Percentiles rank a stretch among this genome's conserved stretches.
phyloP scores from a whole-genome alignment of 2,797 vertebrate genomes.

The Oreochromis mossambicus region DNA sequence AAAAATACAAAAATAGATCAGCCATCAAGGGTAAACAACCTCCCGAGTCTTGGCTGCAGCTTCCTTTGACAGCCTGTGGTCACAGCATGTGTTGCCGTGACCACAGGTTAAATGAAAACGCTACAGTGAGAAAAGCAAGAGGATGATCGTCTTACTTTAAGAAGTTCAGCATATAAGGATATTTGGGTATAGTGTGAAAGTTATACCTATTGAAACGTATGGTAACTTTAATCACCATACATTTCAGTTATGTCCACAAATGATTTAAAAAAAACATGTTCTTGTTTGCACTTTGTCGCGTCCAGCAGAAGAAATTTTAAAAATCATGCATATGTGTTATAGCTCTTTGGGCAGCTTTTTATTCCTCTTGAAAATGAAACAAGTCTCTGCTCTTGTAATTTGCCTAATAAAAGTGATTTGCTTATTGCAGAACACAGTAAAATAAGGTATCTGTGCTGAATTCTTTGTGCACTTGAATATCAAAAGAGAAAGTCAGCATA shows the following conservation, averaged over 20 bases:
- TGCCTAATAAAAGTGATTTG: neutral
- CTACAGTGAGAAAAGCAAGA: neutral
- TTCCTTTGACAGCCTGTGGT: neutral
- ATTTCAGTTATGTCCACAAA: neutral
- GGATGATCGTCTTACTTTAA: neutral
- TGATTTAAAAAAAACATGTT: neutral
- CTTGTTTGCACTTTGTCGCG: neutral
- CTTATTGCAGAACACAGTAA: neutral
- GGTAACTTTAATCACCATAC: neutral
- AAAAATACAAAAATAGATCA: slow-evolving; percentile 21
- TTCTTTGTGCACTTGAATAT: neutral
- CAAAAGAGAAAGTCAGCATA: neutral
- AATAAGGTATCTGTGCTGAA: neutral
- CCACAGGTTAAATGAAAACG: neutral
- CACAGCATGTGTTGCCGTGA: neutral
- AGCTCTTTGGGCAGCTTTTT: neutral
- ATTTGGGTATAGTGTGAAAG: neutral
- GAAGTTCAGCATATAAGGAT: neutral
- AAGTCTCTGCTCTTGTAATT: neutral
- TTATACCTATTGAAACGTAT: neutral
- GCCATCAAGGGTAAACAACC: neutral
- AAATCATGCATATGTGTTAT: neutral
- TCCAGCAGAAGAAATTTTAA: neutral
- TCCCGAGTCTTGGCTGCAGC: neutral
- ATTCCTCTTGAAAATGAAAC: neutral